A percentile compares a stretch with the other conserved stretches of the same genome.
These are phyloP conservation scores for Manis crassicaudata DNA, from an alignment of 2,797 vertebrate species.

Conservation along the genomic window DNA sequence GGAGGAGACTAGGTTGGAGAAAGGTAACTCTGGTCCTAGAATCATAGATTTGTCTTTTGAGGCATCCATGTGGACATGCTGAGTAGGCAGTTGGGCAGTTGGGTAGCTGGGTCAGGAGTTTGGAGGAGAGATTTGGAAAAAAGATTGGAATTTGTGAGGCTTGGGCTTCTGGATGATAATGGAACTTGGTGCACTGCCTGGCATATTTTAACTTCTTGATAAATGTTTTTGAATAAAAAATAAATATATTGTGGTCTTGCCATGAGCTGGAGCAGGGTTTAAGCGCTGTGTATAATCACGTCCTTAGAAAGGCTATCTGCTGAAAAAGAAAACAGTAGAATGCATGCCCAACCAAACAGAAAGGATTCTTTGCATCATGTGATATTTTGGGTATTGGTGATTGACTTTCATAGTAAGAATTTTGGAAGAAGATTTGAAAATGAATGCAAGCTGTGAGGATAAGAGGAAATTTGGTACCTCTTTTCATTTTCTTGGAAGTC, in stretches of 20 bases:
- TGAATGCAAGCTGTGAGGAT: not conserved
- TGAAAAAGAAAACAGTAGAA: not conserved
- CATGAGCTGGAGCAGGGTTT: not conserved
- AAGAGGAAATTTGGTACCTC: not conserved
- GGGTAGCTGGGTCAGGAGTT: not conserved
- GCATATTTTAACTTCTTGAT: conserved; percentile 25
- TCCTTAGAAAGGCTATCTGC: not conserved
- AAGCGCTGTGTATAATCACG: not conserved
- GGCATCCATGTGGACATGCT: not conserved
- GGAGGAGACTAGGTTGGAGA: not conserved
- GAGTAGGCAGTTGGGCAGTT: not conserved
- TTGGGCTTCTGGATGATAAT: not conserved
- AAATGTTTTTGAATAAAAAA: not conserved
- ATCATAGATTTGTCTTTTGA: not conserved
- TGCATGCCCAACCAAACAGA: not conserved
- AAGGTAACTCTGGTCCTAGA: not conserved
- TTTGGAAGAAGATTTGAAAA: conserved; percentile 15
- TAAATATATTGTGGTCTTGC: not conserved
- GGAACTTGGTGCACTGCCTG: not conserved
- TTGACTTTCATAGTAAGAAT: not conserved
- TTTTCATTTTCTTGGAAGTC: conserved; percentile 26
- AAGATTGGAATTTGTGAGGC: not conserved
- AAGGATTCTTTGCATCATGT: not conserved
- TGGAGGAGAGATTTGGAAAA: not conserved
- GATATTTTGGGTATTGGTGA: not conserved